Evolutionary conservation across 2,888 invertebrate genomes (phyloP), one percentile per base, ranked within the genome.

Genomic region (Venustoraphidia nigricollis): DNA sequence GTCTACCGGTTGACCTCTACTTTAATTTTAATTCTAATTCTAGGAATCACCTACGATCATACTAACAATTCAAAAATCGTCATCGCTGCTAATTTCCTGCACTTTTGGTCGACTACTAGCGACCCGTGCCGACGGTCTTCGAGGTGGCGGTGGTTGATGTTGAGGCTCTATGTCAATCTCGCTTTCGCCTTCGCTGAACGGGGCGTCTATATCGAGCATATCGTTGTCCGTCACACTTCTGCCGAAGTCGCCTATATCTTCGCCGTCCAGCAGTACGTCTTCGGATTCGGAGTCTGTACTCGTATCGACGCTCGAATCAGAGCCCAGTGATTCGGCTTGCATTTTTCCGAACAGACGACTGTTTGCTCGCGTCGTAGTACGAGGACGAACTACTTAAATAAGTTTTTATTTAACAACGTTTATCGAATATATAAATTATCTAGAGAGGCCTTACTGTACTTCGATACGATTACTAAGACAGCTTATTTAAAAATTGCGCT

Each of bases 11-110:
- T n/a, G n/a, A n/a, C n/a, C n/a, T n/a, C n/a, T n/a, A n/a, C n/a
- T n/a, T n/a, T n/a, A n/a, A n/a, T n/a, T n/a, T n/a, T n/a, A n/a
- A n/a, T n/a, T n/a, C n/a, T n/a, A n/a, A n/a, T n/a, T n/a, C n/a
- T n/a, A n/a, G 27, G 27, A 27, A 6, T 6, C 3, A 27, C 6
- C 27, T 27, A 27, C 27, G 6, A 27, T 27, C 27, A 27, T 27
- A n/a, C 9, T 14, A 4, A 34, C 5, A 8, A 0, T 41, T 58
- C 60, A 72, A 60, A 72, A 73, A 57, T 72, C 72, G 52, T 73
- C 70, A 58, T 72, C 72, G 57, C 69, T 70, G 54, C 68, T 66
- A 13, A 52, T 50, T 11, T 53, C 50, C 44, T 53, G 52, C 36
- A 61, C 64, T 52, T 44, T 44, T 50, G 47, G 52, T 41, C 49